phyloP scores from a whole-genome alignment of 2,113 vertebrate species.

The Campylorhamphus procurvoides region DNA sequence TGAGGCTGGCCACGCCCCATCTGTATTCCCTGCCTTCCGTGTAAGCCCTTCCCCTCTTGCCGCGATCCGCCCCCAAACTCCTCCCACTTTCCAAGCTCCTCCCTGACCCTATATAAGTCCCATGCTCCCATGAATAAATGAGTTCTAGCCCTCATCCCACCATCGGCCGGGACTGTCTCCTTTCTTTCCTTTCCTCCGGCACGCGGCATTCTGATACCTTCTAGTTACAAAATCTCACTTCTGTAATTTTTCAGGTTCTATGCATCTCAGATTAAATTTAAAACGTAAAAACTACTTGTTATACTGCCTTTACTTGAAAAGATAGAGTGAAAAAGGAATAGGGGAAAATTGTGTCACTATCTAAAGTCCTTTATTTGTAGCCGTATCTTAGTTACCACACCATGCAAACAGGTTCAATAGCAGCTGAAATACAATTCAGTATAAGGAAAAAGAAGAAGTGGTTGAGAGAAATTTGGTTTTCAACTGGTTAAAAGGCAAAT shows the following conservation, averaged over 20 bases:
- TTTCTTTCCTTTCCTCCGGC: too few species aligned
- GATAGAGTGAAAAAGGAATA: neutral
- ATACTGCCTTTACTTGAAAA: neutral
- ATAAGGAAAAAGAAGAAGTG: neutral
- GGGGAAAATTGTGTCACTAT: neutral
- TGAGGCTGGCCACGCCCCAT: too few species aligned
- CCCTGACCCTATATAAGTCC: too few species aligned
- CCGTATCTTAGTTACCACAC: neutral
- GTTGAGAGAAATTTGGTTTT: neutral
- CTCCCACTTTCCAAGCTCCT: too few species aligned
- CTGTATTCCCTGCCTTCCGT: too few species aligned
- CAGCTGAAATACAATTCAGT: neutral
- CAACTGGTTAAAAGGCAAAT: neutral
- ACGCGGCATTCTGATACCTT: fast-evolving
- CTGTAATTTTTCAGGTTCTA: neutral
- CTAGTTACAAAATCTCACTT: neutral
- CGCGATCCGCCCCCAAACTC: too few species aligned
- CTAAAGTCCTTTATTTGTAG: neutral
- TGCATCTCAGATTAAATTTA: neutral
- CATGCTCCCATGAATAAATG: too few species aligned
- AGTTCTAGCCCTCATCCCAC: too few species aligned
- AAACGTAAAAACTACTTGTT: neutral
- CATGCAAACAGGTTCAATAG: neutral
- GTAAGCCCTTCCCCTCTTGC: too few species aligned
- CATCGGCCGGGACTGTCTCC: too few species aligned